Base-by-base conservation (phyloP, 2,113 vertebrate genomes). In the Cryptotis parvus region DNA sequence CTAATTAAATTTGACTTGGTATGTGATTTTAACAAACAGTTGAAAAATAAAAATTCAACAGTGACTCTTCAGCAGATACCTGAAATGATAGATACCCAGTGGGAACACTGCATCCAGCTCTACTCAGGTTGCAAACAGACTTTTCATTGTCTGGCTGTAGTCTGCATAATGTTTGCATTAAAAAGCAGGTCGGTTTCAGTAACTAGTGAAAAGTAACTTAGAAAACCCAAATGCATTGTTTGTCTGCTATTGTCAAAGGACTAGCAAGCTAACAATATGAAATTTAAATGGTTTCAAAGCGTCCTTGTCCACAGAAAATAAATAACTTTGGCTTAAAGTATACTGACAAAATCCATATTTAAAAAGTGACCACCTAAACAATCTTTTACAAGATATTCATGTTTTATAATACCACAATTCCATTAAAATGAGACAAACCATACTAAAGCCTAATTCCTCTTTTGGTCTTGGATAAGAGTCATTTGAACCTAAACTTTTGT, bases 1-100 rank as follows among this genome's bases (percentile, higher is more conserved):
- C 92, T 97, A 97, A 97, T 96, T 95, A 88, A 88, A 77, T 93
- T 95, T 93, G 92, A 96, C 94, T 95, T 95, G 92, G 93, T 94
- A 83, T 96, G 92, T 93, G 93, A 93, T 96, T 97, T 96, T 95
- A 97, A 87, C 93, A 93, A 96, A 89, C 0, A 0, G 69, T 96
- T 95, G 66, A 91, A 95, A 92, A 95, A 96, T 45, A 89, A 95
- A 97, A 96, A 96, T 91, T 29, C 6, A 90, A 88, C 84, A 55
- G 92, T 75, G 91, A 95, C 96, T 96, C 92, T 95, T 95, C 39
- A 4, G 68, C 0, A 4, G 75, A n/a, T 89, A 92, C 93, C 94
- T 95, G 69, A 96, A 94, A 86, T 88, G 58, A 11, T 4, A 95
- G 55, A 16, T 33, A 93, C 80, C 96, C 96, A 93, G 91, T 94